phyloP scores from a whole-genome alignment of 2,797 vertebrate species.

The Sebastes trivittatus region DNA sequence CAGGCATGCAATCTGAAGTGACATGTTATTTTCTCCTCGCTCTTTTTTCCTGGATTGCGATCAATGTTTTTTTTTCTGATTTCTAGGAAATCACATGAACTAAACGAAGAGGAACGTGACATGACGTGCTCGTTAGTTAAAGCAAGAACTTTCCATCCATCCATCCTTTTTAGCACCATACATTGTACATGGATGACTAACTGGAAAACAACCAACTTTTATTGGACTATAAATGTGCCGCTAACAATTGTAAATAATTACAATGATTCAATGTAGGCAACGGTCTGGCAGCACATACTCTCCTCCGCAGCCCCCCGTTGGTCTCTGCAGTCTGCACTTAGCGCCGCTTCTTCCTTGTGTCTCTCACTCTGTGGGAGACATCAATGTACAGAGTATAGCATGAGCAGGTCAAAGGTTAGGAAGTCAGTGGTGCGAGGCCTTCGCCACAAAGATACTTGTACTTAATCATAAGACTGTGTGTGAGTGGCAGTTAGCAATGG shows the following conservation, averaged over 20 bases:
- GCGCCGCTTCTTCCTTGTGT: background rate
- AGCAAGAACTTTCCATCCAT: conserved; percentile 24
- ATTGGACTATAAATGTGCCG: conserved; percentile 47
- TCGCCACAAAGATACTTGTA: conserved; percentile 23
- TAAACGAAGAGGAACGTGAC: conserved; percentile 27
- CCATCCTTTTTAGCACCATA: conserved; percentile 14
- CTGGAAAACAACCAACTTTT: conserved; percentile 57
- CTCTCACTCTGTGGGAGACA: conserved; percentile 13
- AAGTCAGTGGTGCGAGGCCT: conserved; percentile 20
- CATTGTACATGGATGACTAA: conserved; percentile 23
- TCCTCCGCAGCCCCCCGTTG: background rate
- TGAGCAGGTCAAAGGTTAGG: conserved; percentile 45
- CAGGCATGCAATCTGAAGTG: conserved; percentile 48
- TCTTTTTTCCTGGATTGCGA: conserved; percentile 69
- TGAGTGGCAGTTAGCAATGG: conserved; percentile 47
- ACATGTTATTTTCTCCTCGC: conserved; percentile 60
- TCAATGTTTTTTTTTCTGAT: conserved; percentile 44
- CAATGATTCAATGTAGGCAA: conserved; percentile 4
- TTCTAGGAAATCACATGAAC: conserved; percentile 52
- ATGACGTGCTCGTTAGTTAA: conserved; percentile 27
- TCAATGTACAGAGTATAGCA: conserved; percentile 17
- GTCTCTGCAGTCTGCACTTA: conserved; percentile 10
- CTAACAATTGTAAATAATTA: conserved; percentile 46
- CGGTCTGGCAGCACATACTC: conserved; percentile 1
- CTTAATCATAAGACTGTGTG: conserved; percentile 20